These are phyloP conservation scores for Caradrina clavipalpis DNA, from an alignment of 2,888 invertebrate genomes.

Conservation along the genomic window DNA sequence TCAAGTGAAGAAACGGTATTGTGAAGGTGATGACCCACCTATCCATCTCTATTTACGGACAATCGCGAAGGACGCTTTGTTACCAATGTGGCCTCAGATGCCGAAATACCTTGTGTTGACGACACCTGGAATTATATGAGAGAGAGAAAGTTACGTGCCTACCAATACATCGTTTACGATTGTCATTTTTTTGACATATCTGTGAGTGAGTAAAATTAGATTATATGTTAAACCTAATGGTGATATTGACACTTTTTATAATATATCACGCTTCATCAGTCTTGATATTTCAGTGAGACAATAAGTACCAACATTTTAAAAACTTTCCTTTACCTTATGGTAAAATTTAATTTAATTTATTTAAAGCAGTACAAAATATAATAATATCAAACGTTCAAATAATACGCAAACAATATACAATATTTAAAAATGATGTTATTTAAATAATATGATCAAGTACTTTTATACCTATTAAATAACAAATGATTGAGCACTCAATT, in stretches of 20 bases:
- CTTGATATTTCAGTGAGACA: neutral
- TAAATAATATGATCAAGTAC: neutral
- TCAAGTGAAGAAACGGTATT: slow-evolving; percentile 35
- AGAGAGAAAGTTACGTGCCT: slow-evolving; percentile 3
- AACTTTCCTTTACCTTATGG: neutral
- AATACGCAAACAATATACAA: too few relatives aligned
- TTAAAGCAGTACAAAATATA: too few relatives aligned
- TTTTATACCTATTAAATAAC: neutral
- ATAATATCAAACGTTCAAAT: too few relatives aligned
- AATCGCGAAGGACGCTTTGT: slow-evolving; percentile 42
- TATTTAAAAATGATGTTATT: too few relatives aligned
- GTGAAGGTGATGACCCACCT: slow-evolving; percentile 47
- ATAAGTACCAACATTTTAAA: neutral
- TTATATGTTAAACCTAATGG: too few relatives aligned
- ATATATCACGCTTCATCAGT: neutral
- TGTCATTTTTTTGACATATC: slow-evolving; percentile 2
- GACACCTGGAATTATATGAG: slow-evolving; percentile 17
- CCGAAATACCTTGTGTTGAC: slow-evolving; percentile 22
- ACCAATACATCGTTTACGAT: slow-evolving; percentile 25
- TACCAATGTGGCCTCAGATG: slow-evolving; percentile 29
- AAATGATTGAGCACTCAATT: slow-evolving; percentile 9
- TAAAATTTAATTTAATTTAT: too few relatives aligned
- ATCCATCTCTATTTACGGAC: slow-evolving; percentile 58
- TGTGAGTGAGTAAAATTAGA: neutral
- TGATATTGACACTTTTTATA: neutral